Conservation (phyloP, 2,797 vertebrate species). For the Pseudotriccus pelzelni region DNA sequence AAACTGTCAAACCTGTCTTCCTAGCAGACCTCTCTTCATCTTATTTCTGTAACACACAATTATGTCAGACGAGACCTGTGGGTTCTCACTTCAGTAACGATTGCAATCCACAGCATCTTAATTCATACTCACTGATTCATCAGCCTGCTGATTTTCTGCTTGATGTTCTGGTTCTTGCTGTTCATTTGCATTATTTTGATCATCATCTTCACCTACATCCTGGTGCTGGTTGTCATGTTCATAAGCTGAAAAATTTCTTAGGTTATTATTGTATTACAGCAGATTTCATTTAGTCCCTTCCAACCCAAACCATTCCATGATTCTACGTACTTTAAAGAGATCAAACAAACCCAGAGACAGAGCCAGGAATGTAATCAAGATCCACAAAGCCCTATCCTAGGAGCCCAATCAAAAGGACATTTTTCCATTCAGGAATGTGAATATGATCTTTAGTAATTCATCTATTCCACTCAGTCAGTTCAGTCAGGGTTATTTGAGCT, state of each 20-base stretch:
- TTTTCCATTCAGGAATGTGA: background rate
- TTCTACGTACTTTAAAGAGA: background rate
- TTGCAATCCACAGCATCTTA: background rate
- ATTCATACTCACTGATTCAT: conserved; percentile 60
- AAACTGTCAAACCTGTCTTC: conserved; percentile 1
- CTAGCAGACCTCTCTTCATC: background rate
- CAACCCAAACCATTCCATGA: background rate
- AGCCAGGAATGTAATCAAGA: background rate
- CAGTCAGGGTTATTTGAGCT: background rate
- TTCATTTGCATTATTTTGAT: conserved; percentile 70
- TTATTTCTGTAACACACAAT: background rate
- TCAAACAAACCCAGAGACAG: background rate
- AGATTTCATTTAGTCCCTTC: background rate
- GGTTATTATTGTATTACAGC: background rate
- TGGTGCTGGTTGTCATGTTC: conserved; percentile 76
- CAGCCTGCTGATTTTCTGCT: conserved; percentile 61
- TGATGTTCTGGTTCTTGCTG: conserved; percentile 61
- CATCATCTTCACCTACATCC: conserved; percentile 77
- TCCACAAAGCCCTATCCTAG: background rate
- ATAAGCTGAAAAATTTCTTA: conserved; percentile 67
- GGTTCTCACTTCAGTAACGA: background rate
- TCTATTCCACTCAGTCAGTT: background rate
- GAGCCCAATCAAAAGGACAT: background rate
- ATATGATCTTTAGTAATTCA: background rate
- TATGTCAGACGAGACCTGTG: background rate